Percentiles rank a stretch among this genome's conserved stretches.
Evolutionary conservation across 30 jellyfish, hydroid and myxozoan species (phyloP).

Genomic region (Aurelia aurita complex sp. Pacific): DNA sequence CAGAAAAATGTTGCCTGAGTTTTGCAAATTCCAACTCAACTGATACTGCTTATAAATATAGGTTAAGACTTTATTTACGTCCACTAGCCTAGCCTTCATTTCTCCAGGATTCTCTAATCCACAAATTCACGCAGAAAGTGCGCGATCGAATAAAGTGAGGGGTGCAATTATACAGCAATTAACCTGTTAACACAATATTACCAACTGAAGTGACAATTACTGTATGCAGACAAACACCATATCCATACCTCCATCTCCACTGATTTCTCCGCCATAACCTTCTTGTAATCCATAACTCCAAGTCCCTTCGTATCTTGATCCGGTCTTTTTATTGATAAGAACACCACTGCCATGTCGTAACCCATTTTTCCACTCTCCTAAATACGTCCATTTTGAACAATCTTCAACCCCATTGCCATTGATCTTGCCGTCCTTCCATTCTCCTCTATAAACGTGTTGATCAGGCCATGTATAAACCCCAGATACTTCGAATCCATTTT

Average conservation of each 20-base stretch:
- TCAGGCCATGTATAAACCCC: slow-evolving; percentile 94
- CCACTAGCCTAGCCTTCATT: no score
- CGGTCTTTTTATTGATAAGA: slow-evolving; percentile 30
- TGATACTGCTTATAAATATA: no score
- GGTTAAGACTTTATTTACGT: no score
- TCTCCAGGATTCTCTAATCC: no score
- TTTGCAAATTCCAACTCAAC: no score
- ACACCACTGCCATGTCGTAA: slow-evolving; percentile 92
- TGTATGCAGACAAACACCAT: background rate
- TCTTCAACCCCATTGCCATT: slow-evolving; percentile 87
- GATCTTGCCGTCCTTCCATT: slow-evolving; percentile 93
- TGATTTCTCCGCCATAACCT: slow-evolving; percentile 93
- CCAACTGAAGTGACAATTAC: background rate
- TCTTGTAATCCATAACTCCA: slow-evolving; percentile 91
- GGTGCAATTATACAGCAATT: no score
- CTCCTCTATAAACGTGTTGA: slow-evolving; percentile 77
- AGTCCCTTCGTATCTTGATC: slow-evolving; percentile 88
- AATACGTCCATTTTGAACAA: slow-evolving; percentile 57
- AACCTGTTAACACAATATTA: no score
- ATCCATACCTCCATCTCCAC: slow-evolving; percentile 85
- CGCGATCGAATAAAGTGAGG: no score
- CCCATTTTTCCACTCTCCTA: slow-evolving; percentile 95
- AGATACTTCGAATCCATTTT: slow-evolving; percentile 82
- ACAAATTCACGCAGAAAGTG: no score
- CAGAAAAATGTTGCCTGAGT: no score